Conservation (phyloP, 2,113 vertebrate genomes). For the Crotalus viridis region DNA sequence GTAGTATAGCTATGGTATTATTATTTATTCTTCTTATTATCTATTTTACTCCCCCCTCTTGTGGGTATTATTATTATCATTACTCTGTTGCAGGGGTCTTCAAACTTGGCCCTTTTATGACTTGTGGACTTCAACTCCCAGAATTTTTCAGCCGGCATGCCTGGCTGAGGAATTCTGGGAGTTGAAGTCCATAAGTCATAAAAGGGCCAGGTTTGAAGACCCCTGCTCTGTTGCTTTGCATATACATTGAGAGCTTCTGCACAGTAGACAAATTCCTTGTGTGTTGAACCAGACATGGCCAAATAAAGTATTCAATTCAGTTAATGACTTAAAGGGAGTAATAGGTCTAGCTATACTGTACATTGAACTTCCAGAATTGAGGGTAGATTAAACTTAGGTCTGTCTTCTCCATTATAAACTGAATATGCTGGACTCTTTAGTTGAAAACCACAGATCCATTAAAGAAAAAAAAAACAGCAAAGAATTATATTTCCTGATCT, state of each 20-base stretch:
- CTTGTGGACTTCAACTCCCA: too few relatives aligned
- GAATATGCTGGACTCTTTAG: not conserved
- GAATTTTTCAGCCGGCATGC: too few relatives aligned
- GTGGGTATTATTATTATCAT: not conserved
- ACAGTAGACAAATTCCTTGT: not conserved
- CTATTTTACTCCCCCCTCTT: not conserved
- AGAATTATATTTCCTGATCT: constrained; percentile 34
- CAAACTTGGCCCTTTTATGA: too few relatives aligned
- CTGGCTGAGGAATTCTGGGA: too few relatives aligned
- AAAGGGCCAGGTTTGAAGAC: too few relatives aligned
- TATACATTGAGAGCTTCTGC: not conserved
- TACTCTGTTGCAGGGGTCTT: too few relatives aligned
- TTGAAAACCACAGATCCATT: not conserved
- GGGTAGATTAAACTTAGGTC: not conserved
- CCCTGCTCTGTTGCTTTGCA: not conserved
- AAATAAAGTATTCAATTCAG: not conserved
- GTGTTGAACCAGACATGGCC: not conserved
- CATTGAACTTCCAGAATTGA: not conserved
- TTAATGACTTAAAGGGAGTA: not conserved
- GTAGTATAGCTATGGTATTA: not conserved
- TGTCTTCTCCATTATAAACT: not conserved
- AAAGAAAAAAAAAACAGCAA: not conserved
- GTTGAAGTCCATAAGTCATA: too few relatives aligned
- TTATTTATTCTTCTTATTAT: not conserved
- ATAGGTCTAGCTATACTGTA: not conserved